phyloP scores from a whole-genome alignment of 2,888 invertebrate species.

The Drosophila phalerata region DNA sequence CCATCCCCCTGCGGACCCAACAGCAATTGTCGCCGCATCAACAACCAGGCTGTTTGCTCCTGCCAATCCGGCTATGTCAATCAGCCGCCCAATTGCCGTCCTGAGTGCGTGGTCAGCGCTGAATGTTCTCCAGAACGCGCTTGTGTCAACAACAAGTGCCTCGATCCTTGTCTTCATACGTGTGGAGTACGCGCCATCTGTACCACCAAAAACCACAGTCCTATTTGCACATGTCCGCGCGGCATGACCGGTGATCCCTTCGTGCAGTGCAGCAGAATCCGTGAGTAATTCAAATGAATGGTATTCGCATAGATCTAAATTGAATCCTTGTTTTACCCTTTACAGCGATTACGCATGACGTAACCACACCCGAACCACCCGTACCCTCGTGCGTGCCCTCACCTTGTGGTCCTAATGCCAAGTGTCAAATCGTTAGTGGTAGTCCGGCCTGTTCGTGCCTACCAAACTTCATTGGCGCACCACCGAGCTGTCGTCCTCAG shows the following conservation, averaged over 20 bases:
- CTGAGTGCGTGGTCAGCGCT: conserved; percentile 94
- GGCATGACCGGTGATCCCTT: conserved; percentile 96
- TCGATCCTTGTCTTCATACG: conserved; percentile 94
- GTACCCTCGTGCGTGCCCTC: conserved; percentile 93
- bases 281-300: conserved; percentile 86
- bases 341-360: conserved; percentile 67
- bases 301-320: too few relatives aligned
- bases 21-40: conserved; percentile 92
- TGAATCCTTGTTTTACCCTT: not conserved
- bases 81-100: conserved; percentile 92
- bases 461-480: conserved; percentile 91
- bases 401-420: conserved; percentile 94
- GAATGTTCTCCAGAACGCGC: conserved; percentile 93
- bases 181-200: conserved; percentile 95
- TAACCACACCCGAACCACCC: conserved; percentile 83
- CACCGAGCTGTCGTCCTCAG: conserved; percentile 92
- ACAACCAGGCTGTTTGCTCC: conserved; percentile 93
- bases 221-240: conserved; percentile 93
- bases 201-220: conserved; percentile 93
- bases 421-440: conserved; percentile 91
- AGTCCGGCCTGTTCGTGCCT: conserved; percentile 93
- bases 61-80: conserved; percentile 92
- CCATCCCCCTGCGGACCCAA: conserved; percentile 95
- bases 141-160: conserved; percentile 94
- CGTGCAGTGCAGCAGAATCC: conserved; percentile 89